phyloP scores from a whole-genome alignment of 2,113 vertebrate species.

The Halichoeres trimaculatus region DNA sequence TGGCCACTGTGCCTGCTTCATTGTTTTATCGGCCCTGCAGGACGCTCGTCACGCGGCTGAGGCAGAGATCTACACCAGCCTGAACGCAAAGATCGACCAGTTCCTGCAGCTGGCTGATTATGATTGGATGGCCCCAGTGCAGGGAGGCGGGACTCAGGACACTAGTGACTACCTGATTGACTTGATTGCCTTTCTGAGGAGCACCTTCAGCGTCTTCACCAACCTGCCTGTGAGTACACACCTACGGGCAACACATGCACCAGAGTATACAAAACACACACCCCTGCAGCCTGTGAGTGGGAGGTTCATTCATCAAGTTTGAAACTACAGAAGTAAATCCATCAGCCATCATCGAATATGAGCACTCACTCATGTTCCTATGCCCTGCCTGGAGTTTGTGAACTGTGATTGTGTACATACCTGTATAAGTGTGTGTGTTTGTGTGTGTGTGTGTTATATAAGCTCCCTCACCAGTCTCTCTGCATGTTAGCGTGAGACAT shows the following conservation, averaged over 20 bases:
- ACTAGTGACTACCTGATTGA: slow-evolving; percentile 94
- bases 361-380: not conserved
- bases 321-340: not conserved
- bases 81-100: slow-evolving; percentile 98
- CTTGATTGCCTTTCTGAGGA: slow-evolving; percentile 94
- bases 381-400: not conserved
- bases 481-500: slow-evolving; percentile 38
- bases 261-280: too few species aligned
- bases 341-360: not conserved
- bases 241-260: too few species aligned
- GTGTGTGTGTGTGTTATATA: slow-evolving; percentile 10
- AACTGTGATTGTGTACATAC: not conserved
- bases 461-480: not conserved
- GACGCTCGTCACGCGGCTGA: slow-evolving; percentile 95
- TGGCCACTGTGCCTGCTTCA: too few species aligned
- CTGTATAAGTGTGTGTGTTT: not conserved
- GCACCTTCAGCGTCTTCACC: slow-evolving; percentile 97
- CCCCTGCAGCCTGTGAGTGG: too few species aligned
- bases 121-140: slow-evolving; percentile 88
- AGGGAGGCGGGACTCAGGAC: slow-evolving; percentile 69
- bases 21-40: slow-evolving; percentile 75
- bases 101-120: slow-evolving; percentile 98
- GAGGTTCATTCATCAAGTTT: too few species aligned
- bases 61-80: slow-evolving; percentile 97
- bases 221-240: slow-evolving; percentile 92